Percentiles rank a stretch among this genome's conserved stretches.
phyloP scores from a whole-genome alignment of 2,113 vertebrate genomes.

The Epinephelus lanceolatus region DNA sequence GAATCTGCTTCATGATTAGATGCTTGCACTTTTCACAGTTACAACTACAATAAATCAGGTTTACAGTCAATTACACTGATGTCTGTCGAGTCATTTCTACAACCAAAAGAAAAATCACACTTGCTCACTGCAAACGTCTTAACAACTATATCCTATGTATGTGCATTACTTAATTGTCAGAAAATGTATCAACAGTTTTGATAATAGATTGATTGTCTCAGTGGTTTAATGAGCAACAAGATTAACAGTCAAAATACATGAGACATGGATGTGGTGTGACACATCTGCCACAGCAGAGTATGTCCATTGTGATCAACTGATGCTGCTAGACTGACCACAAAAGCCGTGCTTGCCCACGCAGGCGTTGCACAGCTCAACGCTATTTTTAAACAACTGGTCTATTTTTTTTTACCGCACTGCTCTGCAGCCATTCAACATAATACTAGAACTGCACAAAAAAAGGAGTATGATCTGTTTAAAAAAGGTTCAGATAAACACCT shows the following conservation, averaged over 20 bases:
- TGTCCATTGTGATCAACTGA: no score
- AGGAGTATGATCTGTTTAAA: no score
- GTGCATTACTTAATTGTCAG: neutral
- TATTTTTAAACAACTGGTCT: no score
- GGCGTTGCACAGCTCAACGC: no score
- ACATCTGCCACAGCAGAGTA: no score
- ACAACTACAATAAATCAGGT: neutral
- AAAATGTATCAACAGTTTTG: neutral
- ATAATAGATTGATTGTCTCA: neutral
- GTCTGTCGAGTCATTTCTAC: neutral
- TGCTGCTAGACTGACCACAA: no score
- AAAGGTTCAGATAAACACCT: no score
- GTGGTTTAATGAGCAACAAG: neutral
- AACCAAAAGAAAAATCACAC: neutral
- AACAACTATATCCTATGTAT: neutral
- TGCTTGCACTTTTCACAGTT: neutral
- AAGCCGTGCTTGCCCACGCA: no score
- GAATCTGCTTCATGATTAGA: neutral
- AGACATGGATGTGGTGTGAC: no score
- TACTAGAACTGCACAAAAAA: no score
- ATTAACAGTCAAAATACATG: neutral
- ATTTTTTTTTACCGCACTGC: no score
- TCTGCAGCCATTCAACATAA: no score
- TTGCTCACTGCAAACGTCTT: neutral
- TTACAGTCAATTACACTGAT: neutral